Conservation (phyloP, 92 coral and sea anemone species). For the Paramuricea clavata region DNA sequence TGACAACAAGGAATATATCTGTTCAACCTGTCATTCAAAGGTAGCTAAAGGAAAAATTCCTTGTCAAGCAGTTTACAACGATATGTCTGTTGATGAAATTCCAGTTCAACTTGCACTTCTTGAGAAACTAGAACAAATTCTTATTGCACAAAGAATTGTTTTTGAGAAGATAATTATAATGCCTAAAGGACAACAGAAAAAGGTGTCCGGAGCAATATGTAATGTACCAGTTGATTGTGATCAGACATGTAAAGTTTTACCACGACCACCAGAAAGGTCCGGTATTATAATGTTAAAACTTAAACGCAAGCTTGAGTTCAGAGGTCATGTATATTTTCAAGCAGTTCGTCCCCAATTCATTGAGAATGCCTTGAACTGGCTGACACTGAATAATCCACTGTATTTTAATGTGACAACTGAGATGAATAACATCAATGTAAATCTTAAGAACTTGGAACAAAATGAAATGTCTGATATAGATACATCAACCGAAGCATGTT, state of each 20-base stretch:
- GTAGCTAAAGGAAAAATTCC: constrained; percentile 62
- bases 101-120: constrained; percentile 66
- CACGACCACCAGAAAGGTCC: neutral
- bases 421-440: neutral
- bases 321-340: neutral
- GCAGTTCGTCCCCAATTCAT: neutral
- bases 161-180: constrained; percentile 71
- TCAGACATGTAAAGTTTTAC: neutral
- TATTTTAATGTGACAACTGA: neutral
- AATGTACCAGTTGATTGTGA: neutral
- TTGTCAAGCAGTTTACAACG: constrained; percentile 77
- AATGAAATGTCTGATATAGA: neutral
- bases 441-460: neutral
- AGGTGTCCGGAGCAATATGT: neutral
- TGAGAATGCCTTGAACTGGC: too few relatives aligned
- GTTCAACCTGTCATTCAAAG: constrained; percentile 78
- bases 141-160: constrained; percentile 70
- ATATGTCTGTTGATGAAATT: constrained; percentile 68
- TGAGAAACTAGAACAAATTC: constrained; percentile 74
- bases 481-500: neutral
- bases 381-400: neutral
- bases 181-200: constrained; percentile 37
- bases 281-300: constrained; percentile 2
- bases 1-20: constrained; percentile 55
- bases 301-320: neutral